Evolutionary conservation across 1,140 invertebrate genomes (phyloP).

Genomic region (Aphidius ervi): DNA sequence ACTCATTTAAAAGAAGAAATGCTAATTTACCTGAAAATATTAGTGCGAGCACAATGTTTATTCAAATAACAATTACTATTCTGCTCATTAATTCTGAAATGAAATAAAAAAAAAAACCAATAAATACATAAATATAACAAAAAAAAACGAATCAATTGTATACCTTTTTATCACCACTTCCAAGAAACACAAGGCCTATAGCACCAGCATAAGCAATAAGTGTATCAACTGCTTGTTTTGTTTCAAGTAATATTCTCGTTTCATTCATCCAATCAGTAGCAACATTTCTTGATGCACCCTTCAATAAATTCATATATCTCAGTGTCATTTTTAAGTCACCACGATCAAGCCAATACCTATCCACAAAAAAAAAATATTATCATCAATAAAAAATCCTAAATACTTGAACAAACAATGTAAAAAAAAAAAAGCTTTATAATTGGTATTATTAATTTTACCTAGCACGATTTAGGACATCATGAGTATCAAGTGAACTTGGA

Average conservation of each 20-base stretch:
- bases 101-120: neutral
- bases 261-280: conserved; percentile 86
- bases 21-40: no score
- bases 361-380: conserved; percentile 17
- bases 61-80: no score
- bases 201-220: conserved; percentile 81
- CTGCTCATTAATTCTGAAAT: neutral
- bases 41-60: no score
- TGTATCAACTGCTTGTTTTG: conserved; percentile 82
- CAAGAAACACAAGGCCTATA: conserved; percentile 64
- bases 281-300: conserved; percentile 77
- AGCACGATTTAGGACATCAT: conserved; percentile 81
- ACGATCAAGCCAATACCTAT: conserved; percentile 79
- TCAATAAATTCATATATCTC: conserved; percentile 84
- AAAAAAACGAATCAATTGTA: neutral
- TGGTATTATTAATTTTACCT: conserved; percentile 55
- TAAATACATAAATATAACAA: neutral
- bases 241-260: conserved; percentile 77
- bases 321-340: conserved; percentile 80
- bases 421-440: neutral
- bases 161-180: conserved; percentile 38
- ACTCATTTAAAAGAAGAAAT: no score
- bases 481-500: conserved; percentile 71
- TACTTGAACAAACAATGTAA: neutral
- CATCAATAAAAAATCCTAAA: neutral